A percentile compares a stretch with the other conserved stretches of the same genome.
Evolutionary conservation across 2,113 vertebrate species (phyloP).

Genomic region (Pelecanoides urinatrix): DNA sequence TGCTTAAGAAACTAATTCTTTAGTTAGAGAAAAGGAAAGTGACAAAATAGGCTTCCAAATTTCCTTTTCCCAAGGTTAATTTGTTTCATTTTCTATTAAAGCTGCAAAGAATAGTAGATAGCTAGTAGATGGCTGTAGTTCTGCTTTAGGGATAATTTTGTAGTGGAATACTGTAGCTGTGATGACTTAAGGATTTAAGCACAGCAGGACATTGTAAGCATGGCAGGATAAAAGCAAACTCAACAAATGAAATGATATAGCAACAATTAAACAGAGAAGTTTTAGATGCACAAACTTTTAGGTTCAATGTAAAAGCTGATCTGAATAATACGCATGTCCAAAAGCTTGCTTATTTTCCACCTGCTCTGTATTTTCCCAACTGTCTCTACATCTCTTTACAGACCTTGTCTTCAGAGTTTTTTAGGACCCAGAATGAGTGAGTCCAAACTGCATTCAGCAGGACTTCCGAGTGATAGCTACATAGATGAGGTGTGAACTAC

Average conservation of each 20-base stretch:
- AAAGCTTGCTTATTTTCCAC: background rate
- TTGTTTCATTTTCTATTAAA: background rate
- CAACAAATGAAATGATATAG: background rate
- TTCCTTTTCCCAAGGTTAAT: background rate
- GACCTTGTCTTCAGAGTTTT: background rate
- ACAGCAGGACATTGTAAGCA: background rate
- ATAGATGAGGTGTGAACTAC: background rate
- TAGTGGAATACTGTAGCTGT: background rate
- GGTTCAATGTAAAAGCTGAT: background rate
- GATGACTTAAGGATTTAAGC: background rate
- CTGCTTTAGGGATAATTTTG: background rate
- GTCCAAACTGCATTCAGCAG: background rate
- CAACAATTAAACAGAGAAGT: background rate
- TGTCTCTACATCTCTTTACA: background rate
- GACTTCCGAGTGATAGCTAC: background rate
- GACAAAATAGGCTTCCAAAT: background rate
- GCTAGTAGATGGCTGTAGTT: background rate
- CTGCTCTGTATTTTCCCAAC: background rate
- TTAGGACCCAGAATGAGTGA: background rate
- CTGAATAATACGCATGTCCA: background rate
- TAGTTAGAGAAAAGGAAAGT: background rate
- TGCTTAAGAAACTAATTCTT: background rate
- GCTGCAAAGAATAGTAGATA: background rate
- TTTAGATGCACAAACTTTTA: background rate
- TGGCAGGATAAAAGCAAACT: background rate